phyloP scores from a whole-genome alignment of 2,113 vertebrate genomes.

The Ranitomeya imitator region DNA sequence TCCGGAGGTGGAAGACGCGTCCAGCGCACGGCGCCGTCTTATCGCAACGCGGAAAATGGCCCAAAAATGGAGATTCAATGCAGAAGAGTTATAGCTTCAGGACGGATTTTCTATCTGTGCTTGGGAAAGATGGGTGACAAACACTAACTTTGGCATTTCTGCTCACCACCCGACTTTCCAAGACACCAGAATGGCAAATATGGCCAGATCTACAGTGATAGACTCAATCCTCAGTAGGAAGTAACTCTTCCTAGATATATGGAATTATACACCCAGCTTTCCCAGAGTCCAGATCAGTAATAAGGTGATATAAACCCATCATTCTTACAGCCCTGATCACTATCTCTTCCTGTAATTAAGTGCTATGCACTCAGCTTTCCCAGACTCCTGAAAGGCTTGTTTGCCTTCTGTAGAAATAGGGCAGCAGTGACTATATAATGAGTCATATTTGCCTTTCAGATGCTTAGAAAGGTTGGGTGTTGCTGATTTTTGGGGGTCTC shows the following conservation, averaged over 20 bases:
- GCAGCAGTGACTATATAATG: not conserved
- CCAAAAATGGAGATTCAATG: not conserved
- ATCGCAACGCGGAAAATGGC: not conserved
- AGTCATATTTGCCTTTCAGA: not conserved
- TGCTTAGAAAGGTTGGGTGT: not conserved
- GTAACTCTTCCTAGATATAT: not conserved
- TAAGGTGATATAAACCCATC: not conserved
- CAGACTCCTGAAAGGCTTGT: too few species aligned
- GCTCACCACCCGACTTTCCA: not conserved
- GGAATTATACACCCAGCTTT: not conserved
- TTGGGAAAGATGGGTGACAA: not conserved
- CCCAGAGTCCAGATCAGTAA: not conserved
- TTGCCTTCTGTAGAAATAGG: too few species aligned
- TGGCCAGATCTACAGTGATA: too few species aligned
- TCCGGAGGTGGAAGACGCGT: too few species aligned
- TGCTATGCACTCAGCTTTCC: too few species aligned
- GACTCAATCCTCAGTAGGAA: too few species aligned
- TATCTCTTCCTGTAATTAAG: too few species aligned
- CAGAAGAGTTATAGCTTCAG: not conserved
- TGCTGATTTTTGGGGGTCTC: not conserved
- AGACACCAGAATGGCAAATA: too few species aligned
- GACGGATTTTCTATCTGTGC: too few species aligned
- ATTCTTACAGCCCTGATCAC: not conserved
- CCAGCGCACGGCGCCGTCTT: not conserved
- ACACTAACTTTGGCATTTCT: too few species aligned